phyloP scores from a whole-genome alignment of 2,888 invertebrate genomes.

The Stenoptilia bipunctidactyla region DNA sequence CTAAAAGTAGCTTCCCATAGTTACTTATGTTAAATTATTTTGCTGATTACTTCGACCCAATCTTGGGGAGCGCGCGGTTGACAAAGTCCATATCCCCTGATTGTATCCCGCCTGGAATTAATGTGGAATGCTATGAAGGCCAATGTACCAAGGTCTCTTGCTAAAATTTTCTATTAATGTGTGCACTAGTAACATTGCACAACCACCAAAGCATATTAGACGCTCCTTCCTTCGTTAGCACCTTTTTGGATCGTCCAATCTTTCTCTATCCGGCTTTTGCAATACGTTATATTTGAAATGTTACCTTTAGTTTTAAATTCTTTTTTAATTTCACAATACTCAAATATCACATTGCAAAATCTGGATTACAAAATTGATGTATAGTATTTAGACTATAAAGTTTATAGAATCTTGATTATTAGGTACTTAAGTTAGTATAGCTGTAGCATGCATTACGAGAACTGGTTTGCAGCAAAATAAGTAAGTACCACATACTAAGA shows the following conservation, averaged over 20 bases:
- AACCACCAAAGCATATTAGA: slow-evolving; percentile 53
- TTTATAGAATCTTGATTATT: too few relatives aligned
- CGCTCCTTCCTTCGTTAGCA: slow-evolving; percentile 70
- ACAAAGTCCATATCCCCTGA: slow-evolving; percentile 31
- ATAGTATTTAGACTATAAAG: too few relatives aligned
- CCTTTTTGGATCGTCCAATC: slow-evolving; percentile 69
- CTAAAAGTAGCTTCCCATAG: too few relatives aligned
- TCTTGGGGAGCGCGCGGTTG: slow-evolving; percentile 59
- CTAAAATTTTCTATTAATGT: slow-evolving; percentile 35
- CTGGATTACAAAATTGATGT: too few relatives aligned
- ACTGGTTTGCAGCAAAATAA: too few relatives aligned
- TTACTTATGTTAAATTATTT: too few relatives aligned
- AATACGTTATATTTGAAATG: slow-evolving; percentile 31
- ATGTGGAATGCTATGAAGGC: slow-evolving; percentile 61
- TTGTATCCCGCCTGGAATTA: slow-evolving; percentile 48
- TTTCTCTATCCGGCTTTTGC: slow-evolving; percentile 31
- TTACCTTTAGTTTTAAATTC: slow-evolving; percentile 10
- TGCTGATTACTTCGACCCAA: too few relatives aligned
- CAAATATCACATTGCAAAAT: too few relatives aligned
- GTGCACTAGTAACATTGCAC: slow-evolving; percentile 60
- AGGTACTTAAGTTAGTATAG: too few relatives aligned
- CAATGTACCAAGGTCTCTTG: slow-evolving; percentile 36
- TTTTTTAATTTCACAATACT: slow-evolving; percentile 1
- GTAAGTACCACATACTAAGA: too few relatives aligned
- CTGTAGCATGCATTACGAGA: too few relatives aligned